phyloP scores from a whole-genome alignment of 2,888 invertebrate genomes.

The Micropterix aruncella region DNA sequence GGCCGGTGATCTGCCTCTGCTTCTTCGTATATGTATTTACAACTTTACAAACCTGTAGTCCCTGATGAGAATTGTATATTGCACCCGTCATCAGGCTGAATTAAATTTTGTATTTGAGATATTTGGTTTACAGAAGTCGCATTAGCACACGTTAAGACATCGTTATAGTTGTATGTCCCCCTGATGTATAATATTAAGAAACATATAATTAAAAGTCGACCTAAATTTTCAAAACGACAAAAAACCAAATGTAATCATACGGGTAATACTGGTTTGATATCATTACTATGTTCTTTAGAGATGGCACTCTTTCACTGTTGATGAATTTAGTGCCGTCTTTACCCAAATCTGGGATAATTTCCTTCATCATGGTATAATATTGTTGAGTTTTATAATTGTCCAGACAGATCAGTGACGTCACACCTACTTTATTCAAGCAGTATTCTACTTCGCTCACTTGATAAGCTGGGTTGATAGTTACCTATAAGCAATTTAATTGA shows the following conservation, averaged over 20 bases:
- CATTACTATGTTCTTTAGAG: slow-evolving; percentile 42
- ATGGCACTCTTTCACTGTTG: slow-evolving; percentile 26
- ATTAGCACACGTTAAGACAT: slow-evolving; percentile 21
- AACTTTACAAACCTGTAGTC: slow-evolving; percentile 56
- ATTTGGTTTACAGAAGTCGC: slow-evolving; percentile 16
- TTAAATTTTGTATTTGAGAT: slow-evolving; percentile 31
- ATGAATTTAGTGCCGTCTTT: slow-evolving; percentile 27
- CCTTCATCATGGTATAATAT: slow-evolving; percentile 49
- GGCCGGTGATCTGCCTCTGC: no score
- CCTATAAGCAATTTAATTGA: slow-evolving; percentile 26
- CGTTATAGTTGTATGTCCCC: slow-evolving; percentile 27
- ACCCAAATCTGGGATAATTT: slow-evolving; percentile 42
- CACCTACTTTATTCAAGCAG: slow-evolving; percentile 54
- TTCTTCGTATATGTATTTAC: background rate
- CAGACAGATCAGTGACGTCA: slow-evolving; percentile 51
- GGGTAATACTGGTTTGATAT: slow-evolving; percentile 30
- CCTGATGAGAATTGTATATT: slow-evolving; percentile 80
- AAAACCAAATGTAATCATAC: slow-evolving; percentile 20
- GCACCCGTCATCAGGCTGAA: slow-evolving; percentile 52
- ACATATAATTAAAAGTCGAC: background rate
- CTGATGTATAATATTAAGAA: slow-evolving; percentile 16
- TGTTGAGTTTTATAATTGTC: slow-evolving; percentile 47
- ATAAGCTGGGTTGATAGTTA: slow-evolving; percentile 66
- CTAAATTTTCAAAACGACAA: background rate
- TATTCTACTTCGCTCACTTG: slow-evolving; percentile 54